Percentiles rank a stretch among this genome's conserved stretches.
These are phyloP conservation scores for Lepidocyrtinus sp. DNA, from an alignment of 2,888 invertebrate genomes.

Conservation along the genomic window DNA sequence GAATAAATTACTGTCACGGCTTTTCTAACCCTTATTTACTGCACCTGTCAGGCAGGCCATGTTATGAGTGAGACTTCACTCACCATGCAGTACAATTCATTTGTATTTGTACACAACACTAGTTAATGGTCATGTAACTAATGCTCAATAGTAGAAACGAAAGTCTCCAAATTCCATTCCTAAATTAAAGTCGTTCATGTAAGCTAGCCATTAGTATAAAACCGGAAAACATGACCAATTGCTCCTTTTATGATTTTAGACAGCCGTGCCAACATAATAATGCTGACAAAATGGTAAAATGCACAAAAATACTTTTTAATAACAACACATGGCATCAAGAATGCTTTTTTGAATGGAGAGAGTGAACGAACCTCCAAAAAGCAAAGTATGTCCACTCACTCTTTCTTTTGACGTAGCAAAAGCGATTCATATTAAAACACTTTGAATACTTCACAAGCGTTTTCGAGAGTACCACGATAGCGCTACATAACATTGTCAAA, in stretches of 20 bases:
- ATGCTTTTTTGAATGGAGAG: slow-evolving; percentile 17
- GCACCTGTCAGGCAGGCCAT: background rate
- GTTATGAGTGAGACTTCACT: slow-evolving; percentile 8
- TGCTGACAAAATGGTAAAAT: slow-evolving; percentile 43
- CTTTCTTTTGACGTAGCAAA: background rate
- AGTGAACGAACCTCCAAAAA: slow-evolving; percentile 6
- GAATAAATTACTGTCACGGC: slow-evolving; percentile 14
- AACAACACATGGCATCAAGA: slow-evolving; percentile 16
- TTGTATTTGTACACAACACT: background rate
- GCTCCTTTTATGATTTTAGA: slow-evolving; percentile 54
- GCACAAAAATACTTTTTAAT: slow-evolving; percentile 28
- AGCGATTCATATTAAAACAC: slow-evolving; percentile 14
- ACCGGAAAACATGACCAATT: slow-evolving; percentile 57
- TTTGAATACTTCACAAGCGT: background rate
- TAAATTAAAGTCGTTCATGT: slow-evolving; percentile 54
- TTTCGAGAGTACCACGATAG: too few species aligned
- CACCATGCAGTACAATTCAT: slow-evolving; percentile 1
- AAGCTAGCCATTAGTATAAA: slow-evolving; percentile 51
- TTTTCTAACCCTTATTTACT: slow-evolving; percentile 5
- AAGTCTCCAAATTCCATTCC: slow-evolving; percentile 28
- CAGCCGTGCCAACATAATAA: slow-evolving; percentile 53
- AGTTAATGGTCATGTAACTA: slow-evolving; percentile 12
- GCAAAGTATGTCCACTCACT: slow-evolving; percentile 2
- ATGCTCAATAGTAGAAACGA: slow-evolving; percentile 1
- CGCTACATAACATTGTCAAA: background rate